Evolutionary conservation across 2,113 vertebrate genomes (phyloP), one percentile per base, ranked within the genome.

Genomic region (Dicaeum eximium): DNA sequence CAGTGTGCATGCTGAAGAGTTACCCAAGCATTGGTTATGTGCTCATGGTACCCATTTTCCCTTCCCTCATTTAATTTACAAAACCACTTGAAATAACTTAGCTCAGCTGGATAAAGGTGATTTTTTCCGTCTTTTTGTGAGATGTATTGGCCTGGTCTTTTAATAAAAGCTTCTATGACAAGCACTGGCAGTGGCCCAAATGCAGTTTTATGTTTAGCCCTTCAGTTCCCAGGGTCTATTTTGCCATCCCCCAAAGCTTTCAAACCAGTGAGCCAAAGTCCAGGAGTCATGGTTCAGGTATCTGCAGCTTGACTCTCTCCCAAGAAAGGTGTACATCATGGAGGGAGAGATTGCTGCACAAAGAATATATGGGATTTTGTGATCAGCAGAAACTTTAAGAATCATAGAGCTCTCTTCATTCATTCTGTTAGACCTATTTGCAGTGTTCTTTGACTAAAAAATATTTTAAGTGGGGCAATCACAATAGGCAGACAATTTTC

Each of bases 51-150:
- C 71, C 33, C 58, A 79, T 89, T 94, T 94, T 78, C 38, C 10
- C 27, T 90, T 88, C 42, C 60, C 38, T 92, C 80, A 74, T 78
- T 89, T 94, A 23, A 70, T 84, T 96, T 94, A 64, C 50, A 71
- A 58, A 94, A 60, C 11, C n/a, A 65, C 51, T 91, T 72, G 69
- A 91, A 95, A 84, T 81, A 92, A 88, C 69, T 86, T 78, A 78
- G 60, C 69, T 92, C 51, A 93, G 48, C 33, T 79, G 40, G 38
- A 81, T 53, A 58, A 81, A 12, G 15, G 47, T 81, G 23, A 67
- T 75, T 91, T 88, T 88, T 79, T 67, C 72, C 84, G 51, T 89
- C 72, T 84, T 80, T 74, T 60, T 31, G 12, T 72, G n/a, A 87
- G 65, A 89, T 69, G 9, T 35, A 91, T 71, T 15, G 38, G 37